Conservation (phyloP, 2,797 vertebrate genomes). For the Anguilla marmorata region DNA sequence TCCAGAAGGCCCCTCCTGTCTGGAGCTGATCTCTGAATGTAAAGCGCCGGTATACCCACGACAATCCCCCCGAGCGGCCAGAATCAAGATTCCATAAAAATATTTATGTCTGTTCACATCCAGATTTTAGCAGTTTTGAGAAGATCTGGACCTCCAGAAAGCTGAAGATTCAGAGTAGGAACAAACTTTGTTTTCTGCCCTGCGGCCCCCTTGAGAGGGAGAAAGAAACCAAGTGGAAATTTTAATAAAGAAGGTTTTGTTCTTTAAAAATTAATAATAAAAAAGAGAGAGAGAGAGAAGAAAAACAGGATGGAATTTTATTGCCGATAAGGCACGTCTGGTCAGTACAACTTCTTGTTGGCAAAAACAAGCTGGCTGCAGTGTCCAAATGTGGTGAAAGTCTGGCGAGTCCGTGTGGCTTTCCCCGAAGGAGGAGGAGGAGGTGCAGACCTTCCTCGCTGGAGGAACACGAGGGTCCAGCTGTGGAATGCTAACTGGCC, state of each 20-base stretch:
- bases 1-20: not conserved
- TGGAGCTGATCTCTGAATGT: not conserved
- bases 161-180: not conserved
- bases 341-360: slow-evolving; percentile 39
- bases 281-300: slow-evolving; percentile 33
- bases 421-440: not conserved
- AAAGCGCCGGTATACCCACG: not conserved
- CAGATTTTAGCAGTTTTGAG: not conserved
- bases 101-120: not conserved
- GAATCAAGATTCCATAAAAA: not conserved
- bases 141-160: not conserved
- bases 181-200: slow-evolving; percentile 3
- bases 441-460: not conserved
- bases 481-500: slow-evolving; percentile 7
- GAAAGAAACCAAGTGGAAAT: slow-evolving; percentile 41
- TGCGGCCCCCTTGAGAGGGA: slow-evolving; percentile 26
- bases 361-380: slow-evolving; percentile 16
- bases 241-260: not conserved
- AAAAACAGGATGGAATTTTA: slow-evolving; percentile 32
- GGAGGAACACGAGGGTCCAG: slow-evolving; percentile 4
- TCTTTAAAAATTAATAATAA: slow-evolving; percentile 32
- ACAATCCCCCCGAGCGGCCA: not conserved
- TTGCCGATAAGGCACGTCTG: slow-evolving; percentile 14
- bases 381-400: slow-evolving; percentile 19
- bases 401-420: not conserved